Evolutionary conservation across 2,888 invertebrate species (phyloP).

Genomic region (Peribatodes rhomboidaria): DNA sequence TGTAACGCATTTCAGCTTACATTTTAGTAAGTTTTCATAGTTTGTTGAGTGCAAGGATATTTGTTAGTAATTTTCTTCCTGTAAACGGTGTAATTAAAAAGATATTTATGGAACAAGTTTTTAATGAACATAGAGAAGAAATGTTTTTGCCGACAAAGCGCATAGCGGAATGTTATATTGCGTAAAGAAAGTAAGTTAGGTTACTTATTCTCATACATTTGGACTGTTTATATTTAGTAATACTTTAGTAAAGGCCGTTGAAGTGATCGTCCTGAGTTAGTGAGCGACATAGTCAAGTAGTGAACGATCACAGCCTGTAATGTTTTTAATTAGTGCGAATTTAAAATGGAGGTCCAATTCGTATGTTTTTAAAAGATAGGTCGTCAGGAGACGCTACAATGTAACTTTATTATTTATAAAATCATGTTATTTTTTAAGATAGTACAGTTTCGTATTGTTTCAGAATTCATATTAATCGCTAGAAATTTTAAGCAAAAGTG

Average conservation of each 20-base stretch:
- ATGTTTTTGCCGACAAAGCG: slow-evolving; percentile 8
- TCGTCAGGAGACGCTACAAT: slow-evolving; percentile 70
- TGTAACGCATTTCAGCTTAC: slow-evolving; percentile 4
- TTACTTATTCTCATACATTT: slow-evolving; percentile 44
- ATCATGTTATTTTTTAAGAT: slow-evolving; percentile 81
- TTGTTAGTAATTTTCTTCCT: not conserved
- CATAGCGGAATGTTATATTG: slow-evolving; percentile 37
- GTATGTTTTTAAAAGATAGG: slow-evolving; percentile 79
- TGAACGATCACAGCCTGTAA: slow-evolving; percentile 57
- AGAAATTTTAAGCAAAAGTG: slow-evolving; percentile 83
- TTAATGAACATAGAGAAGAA: not conserved
- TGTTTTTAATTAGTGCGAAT: slow-evolving; percentile 77
- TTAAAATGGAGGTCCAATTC: slow-evolving; percentile 85
- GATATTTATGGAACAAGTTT: not conserved
- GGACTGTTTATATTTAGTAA: slow-evolving; percentile 62
- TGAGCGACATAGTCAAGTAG: slow-evolving; percentile 51
- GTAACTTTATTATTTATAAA: slow-evolving; percentile 73
- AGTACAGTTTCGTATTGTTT: slow-evolving; percentile 77
- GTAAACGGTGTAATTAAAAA: not conserved
- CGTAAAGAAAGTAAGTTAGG: slow-evolving; percentile 26
- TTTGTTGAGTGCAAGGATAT: slow-evolving; percentile 1
- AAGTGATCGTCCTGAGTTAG: slow-evolving; percentile 47
- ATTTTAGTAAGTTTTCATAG: slow-evolving; percentile 3
- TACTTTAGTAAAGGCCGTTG: slow-evolving; percentile 55
- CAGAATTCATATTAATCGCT: slow-evolving; percentile 82